Conservation (phyloP, 2,113 vertebrate species). For the Rhegmatorhina hoffmannsi region DNA sequence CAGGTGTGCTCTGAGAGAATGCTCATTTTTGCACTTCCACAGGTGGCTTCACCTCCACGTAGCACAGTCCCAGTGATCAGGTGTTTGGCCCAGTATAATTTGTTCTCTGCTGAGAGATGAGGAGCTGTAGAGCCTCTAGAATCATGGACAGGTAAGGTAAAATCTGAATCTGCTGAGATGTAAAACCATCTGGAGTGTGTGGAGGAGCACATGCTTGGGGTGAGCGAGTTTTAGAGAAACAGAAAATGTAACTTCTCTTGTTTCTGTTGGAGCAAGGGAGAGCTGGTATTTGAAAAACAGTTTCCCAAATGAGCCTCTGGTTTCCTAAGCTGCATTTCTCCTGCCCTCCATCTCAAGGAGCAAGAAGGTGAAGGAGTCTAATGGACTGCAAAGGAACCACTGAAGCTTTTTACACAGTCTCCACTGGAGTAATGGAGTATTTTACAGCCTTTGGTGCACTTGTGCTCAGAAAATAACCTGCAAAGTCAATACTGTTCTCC, state of each 20-base stretch:
- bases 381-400: not conserved
- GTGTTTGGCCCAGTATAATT: not conserved
- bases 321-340: not conserved
- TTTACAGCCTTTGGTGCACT: not conserved
- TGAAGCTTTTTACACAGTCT: not conserved
- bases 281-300: not conserved
- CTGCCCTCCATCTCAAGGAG: not conserved
- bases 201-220: not conserved
- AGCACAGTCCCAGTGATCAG: not conserved
- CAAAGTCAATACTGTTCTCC: not conserved
- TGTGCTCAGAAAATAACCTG: not conserved
- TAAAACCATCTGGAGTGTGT: not conserved
- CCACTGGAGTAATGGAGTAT: not conserved
- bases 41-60: not conserved
- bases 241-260: not conserved
- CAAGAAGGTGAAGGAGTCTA: rapidly evolving
- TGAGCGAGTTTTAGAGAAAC: not conserved
- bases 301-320: not conserved
- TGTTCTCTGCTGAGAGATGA: not conserved
- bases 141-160: not conserved
- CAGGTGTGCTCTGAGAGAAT: not conserved
- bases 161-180: not conserved
- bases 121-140: not conserved
- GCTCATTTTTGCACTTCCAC: not conserved
- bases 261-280: not conserved